phyloP scores from a whole-genome alignment of 37 sponge, comb jelly and placozoan species.

The Geodia barretti region DNA sequence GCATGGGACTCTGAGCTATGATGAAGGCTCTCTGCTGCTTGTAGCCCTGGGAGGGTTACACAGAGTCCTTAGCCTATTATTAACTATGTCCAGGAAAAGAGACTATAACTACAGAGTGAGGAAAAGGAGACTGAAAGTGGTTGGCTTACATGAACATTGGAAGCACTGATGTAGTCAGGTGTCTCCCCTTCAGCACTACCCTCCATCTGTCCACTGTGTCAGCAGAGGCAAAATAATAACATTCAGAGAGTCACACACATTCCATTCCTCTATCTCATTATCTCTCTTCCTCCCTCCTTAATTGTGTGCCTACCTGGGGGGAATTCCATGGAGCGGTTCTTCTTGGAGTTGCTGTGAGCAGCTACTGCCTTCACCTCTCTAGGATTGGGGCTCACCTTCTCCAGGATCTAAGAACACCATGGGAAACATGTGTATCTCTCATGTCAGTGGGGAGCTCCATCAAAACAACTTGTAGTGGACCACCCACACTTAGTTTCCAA shows the following conservation, averaged over 20 bases:
- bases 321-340: slow-evolving; percentile 26
- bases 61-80: too few relatives aligned
- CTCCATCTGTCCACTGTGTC: slow-evolving; percentile 5
- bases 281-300: too few relatives aligned
- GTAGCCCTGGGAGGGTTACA: neutral
- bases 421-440: neutral
- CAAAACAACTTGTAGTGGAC: too few relatives aligned
- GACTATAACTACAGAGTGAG: too few relatives aligned
- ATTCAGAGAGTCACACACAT: neutral
- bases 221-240: neutral
- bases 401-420: slow-evolving; percentile 12
- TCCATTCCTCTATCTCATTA: neutral
- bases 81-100: too few relatives aligned
- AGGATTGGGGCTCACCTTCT: slow-evolving; percentile 30
- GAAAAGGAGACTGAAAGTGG: too few relatives aligned
- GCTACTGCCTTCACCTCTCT: neutral
- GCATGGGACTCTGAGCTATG: slow-evolving; percentile 20
- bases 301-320: slow-evolving; percentile 24
- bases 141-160: slow-evolving; percentile 32
- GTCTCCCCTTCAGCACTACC: slow-evolving; percentile 11
- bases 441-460: too few relatives aligned
- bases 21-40: slow-evolving; percentile 14
- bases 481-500: neutral
- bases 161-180: slow-evolving; percentile 29
- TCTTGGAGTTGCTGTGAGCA: neutral